Evolutionary conservation across 2,888 invertebrate species (phyloP).

Genomic region (Mamestra brassicae): DNA sequence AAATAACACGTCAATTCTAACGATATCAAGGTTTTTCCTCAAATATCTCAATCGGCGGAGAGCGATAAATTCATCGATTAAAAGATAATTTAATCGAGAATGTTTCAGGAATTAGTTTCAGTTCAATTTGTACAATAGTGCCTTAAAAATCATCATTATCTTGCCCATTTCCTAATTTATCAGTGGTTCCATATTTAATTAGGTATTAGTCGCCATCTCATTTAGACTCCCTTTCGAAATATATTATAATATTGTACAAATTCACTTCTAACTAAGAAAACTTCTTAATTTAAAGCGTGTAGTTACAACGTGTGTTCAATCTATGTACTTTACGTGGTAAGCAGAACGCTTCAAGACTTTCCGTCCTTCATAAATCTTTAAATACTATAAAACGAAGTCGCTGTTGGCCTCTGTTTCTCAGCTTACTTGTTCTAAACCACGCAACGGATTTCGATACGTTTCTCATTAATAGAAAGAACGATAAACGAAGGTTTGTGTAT

Average conservation of each 20-base stretch:
- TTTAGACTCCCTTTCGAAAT: too few species aligned
- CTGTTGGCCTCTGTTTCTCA: too few species aligned
- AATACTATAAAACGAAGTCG: too few species aligned
- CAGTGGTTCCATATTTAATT: too few species aligned
- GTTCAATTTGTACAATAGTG: neutral
- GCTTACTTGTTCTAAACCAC: too few species aligned
- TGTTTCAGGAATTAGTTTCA: slow-evolving; percentile 8
- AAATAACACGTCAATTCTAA: neutral
- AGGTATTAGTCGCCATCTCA: too few species aligned
- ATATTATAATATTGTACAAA: too few species aligned
- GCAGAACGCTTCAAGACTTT: slow-evolving; percentile 8
- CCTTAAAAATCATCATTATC: neutral
- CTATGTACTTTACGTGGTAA: neutral
- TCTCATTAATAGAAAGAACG: too few species aligned
- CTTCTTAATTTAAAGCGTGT: neutral
- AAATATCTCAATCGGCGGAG: slow-evolving; percentile 1
- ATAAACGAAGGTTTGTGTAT: too few species aligned
- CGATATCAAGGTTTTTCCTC: slow-evolving; percentile 11
- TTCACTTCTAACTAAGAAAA: too few species aligned
- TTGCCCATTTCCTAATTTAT: too few species aligned
- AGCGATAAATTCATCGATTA: slow-evolving; percentile 34
- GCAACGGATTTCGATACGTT: too few species aligned
- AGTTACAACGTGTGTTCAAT: neutral
- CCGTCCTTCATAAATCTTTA: neutral
- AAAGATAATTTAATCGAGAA: slow-evolving; percentile 9